phyloP scores from a whole-genome alignment of 1,140 invertebrate genomes.

The Drosophila teissieri region DNA sequence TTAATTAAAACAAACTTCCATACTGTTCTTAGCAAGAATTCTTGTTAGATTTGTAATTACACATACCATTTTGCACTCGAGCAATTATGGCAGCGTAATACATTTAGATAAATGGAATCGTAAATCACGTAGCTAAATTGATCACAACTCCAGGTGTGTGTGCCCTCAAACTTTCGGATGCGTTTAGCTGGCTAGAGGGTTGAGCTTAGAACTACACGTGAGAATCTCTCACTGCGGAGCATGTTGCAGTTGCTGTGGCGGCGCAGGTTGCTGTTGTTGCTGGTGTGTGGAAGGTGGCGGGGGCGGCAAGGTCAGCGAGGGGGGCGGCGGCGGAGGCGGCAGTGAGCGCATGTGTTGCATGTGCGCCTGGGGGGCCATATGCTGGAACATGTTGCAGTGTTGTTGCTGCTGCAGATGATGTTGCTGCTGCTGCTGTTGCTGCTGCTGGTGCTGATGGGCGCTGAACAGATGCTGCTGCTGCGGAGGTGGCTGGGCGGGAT shows the following conservation, averaged over 20 bases:
- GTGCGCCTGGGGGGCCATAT: constrained; percentile 79
- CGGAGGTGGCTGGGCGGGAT: constrained; percentile 61
- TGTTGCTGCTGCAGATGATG: constrained; percentile 69
- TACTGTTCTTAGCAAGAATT: too few relatives aligned
- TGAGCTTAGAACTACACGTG: constrained; percentile 56
- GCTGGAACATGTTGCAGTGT: constrained; percentile 82
- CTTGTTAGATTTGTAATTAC: not conserved
- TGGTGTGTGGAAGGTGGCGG: constrained; percentile 68
- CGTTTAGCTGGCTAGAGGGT: constrained; percentile 48
- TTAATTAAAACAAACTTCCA: too few relatives aligned
- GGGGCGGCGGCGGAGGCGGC: constrained; percentile 56
- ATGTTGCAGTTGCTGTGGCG: constrained; percentile 60
- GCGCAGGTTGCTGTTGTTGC: constrained; percentile 59
- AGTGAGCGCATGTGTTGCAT: constrained; percentile 76
- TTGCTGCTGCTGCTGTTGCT: constrained; percentile 62
- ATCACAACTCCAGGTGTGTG: constrained; percentile 46
- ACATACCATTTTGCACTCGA: not conserved
- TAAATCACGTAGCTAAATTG: constrained; percentile 12
- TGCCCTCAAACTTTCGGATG: constrained; percentile 23
- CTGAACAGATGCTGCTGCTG: constrained; percentile 77
- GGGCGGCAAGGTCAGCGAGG: constrained; percentile 38
- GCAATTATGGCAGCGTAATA: constrained; percentile 2
- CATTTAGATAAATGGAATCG: not conserved
- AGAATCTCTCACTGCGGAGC: constrained; percentile 46
- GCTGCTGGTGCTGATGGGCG: constrained; percentile 66